These are phyloP conservation scores for Philopotamus ludificatus DNA, from an alignment of 1,140 invertebrate genomes.

Conservation along the genomic window DNA sequence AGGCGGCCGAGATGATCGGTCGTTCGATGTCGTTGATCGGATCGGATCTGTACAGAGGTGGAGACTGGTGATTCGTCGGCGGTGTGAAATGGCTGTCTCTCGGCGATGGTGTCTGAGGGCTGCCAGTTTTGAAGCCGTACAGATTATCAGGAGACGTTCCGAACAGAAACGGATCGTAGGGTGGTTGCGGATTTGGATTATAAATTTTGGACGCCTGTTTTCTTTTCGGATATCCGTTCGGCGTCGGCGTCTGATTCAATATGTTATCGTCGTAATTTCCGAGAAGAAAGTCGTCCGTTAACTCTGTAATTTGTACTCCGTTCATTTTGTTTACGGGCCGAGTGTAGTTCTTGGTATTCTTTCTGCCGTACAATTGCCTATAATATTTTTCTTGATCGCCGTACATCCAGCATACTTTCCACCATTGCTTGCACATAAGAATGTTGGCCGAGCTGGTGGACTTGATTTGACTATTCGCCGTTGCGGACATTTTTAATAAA, in stretches of 20 bases:
- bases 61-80: background rate
- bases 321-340: slow-evolving; percentile 46
- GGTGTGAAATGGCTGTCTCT: slow-evolving; percentile 15
- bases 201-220: slow-evolving; percentile 42
- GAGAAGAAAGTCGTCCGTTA: slow-evolving; percentile 54
- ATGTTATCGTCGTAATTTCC: slow-evolving; percentile 28
- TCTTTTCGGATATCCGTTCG: slow-evolving; percentile 49
- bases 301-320: slow-evolving; percentile 53
- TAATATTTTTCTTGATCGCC: slow-evolving; percentile 83
- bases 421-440: slow-evolving; percentile 82
- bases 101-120: slow-evolving; percentile 39
- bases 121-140: slow-evolving; percentile 39
- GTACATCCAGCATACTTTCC: slow-evolving; percentile 84
- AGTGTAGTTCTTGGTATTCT: slow-evolving; percentile 54
- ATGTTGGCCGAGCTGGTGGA: slow-evolving; percentile 64
- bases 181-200: slow-evolving; percentile 24
- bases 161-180: slow-evolving; percentile 37
- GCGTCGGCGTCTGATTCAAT: slow-evolving; percentile 40
- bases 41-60: background rate
- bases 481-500: slow-evolving; percentile 54
- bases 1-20: slow-evolving; percentile 7
- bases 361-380: slow-evolving; percentile 71
- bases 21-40: slow-evolving; percentile 1
- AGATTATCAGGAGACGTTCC: slow-evolving; percentile 34
- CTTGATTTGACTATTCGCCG: slow-evolving; percentile 54